Evolutionary conservation across 2,888 invertebrate species (phyloP).

Genomic region (Hemaris fuciformis): DNA sequence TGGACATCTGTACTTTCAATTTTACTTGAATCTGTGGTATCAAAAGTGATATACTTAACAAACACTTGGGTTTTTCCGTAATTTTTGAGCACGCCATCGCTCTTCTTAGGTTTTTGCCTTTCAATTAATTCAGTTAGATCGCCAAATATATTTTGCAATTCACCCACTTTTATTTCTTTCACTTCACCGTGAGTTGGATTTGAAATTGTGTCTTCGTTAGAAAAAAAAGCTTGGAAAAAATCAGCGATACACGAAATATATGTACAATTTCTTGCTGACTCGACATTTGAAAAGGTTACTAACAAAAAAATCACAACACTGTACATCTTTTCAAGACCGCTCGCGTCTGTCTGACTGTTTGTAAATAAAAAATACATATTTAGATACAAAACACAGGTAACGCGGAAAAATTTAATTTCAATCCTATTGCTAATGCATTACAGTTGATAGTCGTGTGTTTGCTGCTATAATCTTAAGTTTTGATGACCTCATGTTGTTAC

Average conservation of each 20-base stretch:
- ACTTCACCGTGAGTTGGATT: background rate
- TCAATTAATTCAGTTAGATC: background rate
- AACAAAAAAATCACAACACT: background rate
- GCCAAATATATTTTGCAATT: background rate
- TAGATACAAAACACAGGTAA: background rate
- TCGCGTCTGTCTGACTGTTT: background rate
- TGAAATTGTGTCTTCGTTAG: background rate
- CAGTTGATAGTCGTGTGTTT: background rate
- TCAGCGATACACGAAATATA: background rate
- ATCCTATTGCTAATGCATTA: background rate
- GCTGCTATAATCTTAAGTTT: conserved; percentile 7
- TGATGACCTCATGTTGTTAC: conserved; percentile 17
- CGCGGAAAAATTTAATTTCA: background rate
- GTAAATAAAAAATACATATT: conserved; percentile 4
- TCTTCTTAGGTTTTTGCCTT: background rate
- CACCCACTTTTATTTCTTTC: background rate
- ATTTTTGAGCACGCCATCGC: background rate
- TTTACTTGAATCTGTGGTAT: background rate
- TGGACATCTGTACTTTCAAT: background rate
- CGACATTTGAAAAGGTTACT: background rate
- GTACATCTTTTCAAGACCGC: conserved; percentile 5
- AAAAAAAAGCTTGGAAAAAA: conserved; percentile 1
- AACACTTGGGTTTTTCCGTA: conserved; percentile 1
- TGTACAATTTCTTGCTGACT: background rate
- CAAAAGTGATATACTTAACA: background rate